Percentiles rank a stretch among this genome's conserved stretches.
These are phyloP conservation scores for Premnoplex brunnescens DNA, from an alignment of 2,797 vertebrate genomes.

Conservation along the genomic window DNA sequence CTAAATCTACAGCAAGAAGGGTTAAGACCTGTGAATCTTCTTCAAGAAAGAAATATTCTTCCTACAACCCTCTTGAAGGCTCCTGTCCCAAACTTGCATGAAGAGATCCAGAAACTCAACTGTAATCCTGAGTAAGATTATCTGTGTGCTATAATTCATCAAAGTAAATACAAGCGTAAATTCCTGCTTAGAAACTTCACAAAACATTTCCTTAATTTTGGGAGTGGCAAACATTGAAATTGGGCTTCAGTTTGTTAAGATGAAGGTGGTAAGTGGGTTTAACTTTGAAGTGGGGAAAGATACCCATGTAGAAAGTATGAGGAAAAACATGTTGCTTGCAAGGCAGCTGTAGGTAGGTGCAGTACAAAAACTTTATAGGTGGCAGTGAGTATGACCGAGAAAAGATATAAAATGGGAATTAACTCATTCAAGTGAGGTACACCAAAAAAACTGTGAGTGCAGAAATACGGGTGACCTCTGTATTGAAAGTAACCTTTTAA, in stretches of 20 bases:
- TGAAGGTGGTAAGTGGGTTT: neutral
- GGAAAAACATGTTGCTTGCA: neutral
- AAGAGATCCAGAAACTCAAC: conserved; percentile 93
- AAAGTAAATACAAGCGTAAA: neutral
- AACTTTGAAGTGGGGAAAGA: neutral
- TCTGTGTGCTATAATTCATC: neutral
- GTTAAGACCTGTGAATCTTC: conserved; percentile 89
- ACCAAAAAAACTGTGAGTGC: neutral
- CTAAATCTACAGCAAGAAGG: conserved; percentile 90
- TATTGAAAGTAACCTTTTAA: neutral
- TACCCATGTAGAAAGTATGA: neutral
- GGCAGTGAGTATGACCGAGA: neutral
- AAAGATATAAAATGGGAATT: neutral
- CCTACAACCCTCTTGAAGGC: conserved; percentile 80
- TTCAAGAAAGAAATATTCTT: conserved; percentile 94
- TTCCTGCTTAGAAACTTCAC: neutral
- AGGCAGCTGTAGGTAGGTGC: neutral
- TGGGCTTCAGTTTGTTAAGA: neutral
- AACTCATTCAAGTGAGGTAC: neutral
- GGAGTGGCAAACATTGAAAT: neutral
- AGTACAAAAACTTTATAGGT: neutral
- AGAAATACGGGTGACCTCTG: neutral
- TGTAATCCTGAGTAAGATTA: conserved; percentile 92
- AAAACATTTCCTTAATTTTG: neutral
- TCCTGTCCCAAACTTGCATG: conserved; percentile 89